phyloP scores from a whole-genome alignment of 1,140 invertebrate species.

The Drosophila ananassae region DNA sequence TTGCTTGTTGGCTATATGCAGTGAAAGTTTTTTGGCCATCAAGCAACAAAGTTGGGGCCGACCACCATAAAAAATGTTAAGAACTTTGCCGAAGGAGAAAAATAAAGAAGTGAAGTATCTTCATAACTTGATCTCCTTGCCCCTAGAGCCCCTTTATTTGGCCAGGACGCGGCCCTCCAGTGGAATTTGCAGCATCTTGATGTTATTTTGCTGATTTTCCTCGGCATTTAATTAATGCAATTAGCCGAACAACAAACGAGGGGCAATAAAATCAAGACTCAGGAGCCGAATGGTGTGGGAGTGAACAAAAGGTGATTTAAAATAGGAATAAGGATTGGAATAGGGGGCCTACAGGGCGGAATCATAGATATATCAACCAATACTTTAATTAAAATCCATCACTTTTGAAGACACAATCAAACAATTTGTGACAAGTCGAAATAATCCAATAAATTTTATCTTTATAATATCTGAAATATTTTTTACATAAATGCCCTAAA shows the following conservation, averaged over 20 bases:
- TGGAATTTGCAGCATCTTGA: background rate
- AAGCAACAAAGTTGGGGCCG: conserved; percentile 35
- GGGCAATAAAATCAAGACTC: conserved; percentile 17
- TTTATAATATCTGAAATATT: background rate
- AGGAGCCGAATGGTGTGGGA: background rate
- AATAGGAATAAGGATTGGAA: too few relatives aligned
- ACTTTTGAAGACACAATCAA: too few relatives aligned
- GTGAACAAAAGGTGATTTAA: background rate
- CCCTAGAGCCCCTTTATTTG: too few relatives aligned
- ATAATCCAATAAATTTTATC: too few relatives aligned
- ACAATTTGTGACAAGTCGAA: too few relatives aligned
- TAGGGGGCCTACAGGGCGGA: too few relatives aligned
- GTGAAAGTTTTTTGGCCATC: conserved; percentile 42
- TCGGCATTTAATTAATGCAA: conserved; percentile 48
- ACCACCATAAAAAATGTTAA: conserved; percentile 37
- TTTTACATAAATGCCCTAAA: conserved; percentile 6
- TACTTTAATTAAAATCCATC: too few relatives aligned
- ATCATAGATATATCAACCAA: too few relatives aligned
- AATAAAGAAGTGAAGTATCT: conserved; percentile 11
- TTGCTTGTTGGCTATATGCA: background rate
- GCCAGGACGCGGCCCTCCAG: too few relatives aligned
- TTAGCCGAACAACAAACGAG: conserved; percentile 29
- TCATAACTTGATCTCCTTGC: background rate
- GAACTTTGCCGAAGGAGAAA: conserved; percentile 29
- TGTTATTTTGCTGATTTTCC: conserved; percentile 18